Percentiles rank a stretch among this genome's conserved stretches.
These are phyloP conservation scores for Sapajus apella DNA, from an alignment of 2,113 vertebrate species.

Conservation along the genomic window DNA sequence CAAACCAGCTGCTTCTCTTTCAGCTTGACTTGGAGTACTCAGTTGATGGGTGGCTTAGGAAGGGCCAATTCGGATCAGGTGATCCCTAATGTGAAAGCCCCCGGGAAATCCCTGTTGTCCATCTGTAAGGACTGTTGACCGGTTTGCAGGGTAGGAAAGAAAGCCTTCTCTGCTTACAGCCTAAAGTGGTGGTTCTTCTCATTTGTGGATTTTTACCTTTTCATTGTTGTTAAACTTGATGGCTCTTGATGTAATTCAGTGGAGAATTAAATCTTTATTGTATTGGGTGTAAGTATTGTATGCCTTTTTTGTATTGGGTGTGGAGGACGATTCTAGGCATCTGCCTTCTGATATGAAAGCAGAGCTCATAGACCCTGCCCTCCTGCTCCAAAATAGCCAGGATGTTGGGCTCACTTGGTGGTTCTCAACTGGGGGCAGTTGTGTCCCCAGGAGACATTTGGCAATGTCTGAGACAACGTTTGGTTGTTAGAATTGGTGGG, in stretches of 20 bases:
- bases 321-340: not conserved
- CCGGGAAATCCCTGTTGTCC: too few relatives aligned
- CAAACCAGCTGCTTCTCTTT: accelerated
- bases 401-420: not conserved
- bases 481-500: not conserved
- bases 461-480: not conserved
- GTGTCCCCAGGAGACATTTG: not conserved
- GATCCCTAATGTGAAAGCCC: not conserved
- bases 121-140: accelerated
- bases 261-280: not conserved
- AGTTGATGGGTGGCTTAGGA: not conserved
- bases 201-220: not conserved
- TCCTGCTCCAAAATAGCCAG: not conserved
- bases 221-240: accelerated
- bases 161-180: not conserved
- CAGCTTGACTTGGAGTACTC: not conserved
- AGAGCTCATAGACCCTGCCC: too few relatives aligned
- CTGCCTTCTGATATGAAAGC: not conserved
- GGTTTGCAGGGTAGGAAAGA: accelerated
- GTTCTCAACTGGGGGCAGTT: not conserved
- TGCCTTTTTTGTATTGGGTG: too few relatives aligned
- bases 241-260: not conserved
- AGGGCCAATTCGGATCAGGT: accelerated
- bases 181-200: not conserved
- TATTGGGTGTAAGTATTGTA: too few relatives aligned